Evolutionary conservation across 2,888 invertebrate species (phyloP), one percentile per base, ranked within the genome.

Genomic region (Vanessa cardui): DNA sequence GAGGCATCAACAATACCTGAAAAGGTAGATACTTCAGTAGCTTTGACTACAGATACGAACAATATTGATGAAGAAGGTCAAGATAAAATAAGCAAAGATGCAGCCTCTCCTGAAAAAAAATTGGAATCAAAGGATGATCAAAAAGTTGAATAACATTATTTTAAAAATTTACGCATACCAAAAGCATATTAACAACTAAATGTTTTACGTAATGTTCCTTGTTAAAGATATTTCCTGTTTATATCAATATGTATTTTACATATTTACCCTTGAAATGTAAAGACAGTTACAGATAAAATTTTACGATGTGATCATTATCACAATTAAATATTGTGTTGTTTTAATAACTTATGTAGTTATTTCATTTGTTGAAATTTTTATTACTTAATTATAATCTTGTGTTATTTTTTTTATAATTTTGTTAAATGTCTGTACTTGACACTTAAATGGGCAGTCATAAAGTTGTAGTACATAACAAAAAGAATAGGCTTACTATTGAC

Each of bases 21-120:
- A 70, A 77, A 77, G 66, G 83, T 87, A 15, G 81, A 83, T 70
- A 85, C 84, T 15, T 85, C 80, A 68, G 86, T 86, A 70, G 85
- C 86, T 8, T 66, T 83, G 15, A 82, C 78, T 63, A 81, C 83
- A 2, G 83, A 86, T 68, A 83, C 82, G 9, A 83, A 82, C 16
- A 84, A 86, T 72, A 81, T 77, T 5, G 85, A 84, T 66, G 72
- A 71, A 20, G 74, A 75, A n/a, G 12, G 39, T 12, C 50, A 65
- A 8, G 62, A 71, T 20, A 73, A 75, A 59, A 31, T 56, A 20
- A 74, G 70, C 65, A 74, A 76, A 46, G 69, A 72, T 26, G 59
- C 58, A 54, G 49, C 64, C 12, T 63, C 66, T 7, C 63, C 69
- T 45, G 58, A 58, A 4, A 70, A 71, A 64, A 70, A 67, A 59